Conservation (phyloP, 2,888 invertebrate genomes). For the Eumacrocentrus americanus region DNA sequence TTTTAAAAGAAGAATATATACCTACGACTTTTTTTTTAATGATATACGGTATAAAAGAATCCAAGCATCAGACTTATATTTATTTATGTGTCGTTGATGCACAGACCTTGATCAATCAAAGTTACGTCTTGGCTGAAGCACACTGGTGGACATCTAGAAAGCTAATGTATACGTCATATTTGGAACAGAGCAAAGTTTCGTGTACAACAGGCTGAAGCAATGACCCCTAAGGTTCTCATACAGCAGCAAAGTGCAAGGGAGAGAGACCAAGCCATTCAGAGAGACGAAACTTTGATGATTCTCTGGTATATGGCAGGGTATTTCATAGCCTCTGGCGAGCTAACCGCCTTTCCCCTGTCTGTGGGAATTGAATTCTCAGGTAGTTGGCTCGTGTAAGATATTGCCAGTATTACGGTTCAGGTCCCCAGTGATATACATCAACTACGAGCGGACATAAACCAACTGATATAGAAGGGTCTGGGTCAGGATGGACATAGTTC, state of each 20-base stretch:
- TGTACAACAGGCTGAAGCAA: neutral
- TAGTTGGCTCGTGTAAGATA: conserved; percentile 27
- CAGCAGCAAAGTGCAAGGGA: conserved; percentile 4
- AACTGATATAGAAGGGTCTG: neutral
- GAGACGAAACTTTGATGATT: conserved; percentile 24
- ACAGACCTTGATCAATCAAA: neutral
- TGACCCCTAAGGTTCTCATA: conserved; percentile 1
- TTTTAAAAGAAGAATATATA: no score
- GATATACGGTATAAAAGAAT: conserved; percentile 38
- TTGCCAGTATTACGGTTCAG: conserved; percentile 21
- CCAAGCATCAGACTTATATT: no score
- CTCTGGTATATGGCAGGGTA: conserved; percentile 14
- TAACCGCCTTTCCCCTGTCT: conserved; percentile 21
- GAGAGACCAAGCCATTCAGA: neutral
- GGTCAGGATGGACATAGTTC: neutral
- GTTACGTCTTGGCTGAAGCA: neutral
- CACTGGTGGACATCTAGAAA: neutral
- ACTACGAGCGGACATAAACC: conserved; percentile 14
- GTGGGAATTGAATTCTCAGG: conserved; percentile 34
- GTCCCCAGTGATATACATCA: conserved; percentile 20
- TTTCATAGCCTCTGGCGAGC: conserved; percentile 15
- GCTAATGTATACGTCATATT: neutral
- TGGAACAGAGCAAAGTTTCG: neutral
- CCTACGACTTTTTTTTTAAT: no score
- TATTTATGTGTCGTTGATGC: no score